phyloP scores from a whole-genome alignment of 2,113 vertebrate species.

The Oncorhynchus tshawytscha region DNA sequence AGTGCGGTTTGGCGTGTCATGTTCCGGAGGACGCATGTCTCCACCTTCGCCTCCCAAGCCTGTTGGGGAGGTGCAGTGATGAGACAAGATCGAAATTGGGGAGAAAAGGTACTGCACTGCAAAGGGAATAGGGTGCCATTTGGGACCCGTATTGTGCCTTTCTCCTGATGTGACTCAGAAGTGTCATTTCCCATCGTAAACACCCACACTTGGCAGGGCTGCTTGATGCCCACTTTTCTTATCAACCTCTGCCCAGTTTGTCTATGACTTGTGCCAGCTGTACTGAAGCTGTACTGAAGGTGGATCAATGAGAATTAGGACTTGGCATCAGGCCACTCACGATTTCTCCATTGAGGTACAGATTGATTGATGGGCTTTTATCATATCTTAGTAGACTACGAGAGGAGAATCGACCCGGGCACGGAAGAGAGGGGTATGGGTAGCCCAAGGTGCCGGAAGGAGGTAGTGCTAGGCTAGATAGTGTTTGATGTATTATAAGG shows the following conservation, averaged over 20 bases:
- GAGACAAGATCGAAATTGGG: no score
- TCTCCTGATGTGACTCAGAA: not conserved
- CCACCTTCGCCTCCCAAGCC: no score
- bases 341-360: not conserved
- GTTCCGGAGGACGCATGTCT: no score
- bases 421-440: not conserved
- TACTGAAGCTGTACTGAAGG: not conserved
- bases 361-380: not conserved
- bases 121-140: no score
- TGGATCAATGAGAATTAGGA: not conserved
- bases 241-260: not conserved
- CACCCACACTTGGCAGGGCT: constrained; percentile 6
- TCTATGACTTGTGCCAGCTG: not conserved
- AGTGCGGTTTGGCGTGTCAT: no score
- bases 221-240: not conserved
- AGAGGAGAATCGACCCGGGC: not conserved
- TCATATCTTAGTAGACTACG: not conserved
- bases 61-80: no score
- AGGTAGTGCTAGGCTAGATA: no score
- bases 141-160: not conserved
- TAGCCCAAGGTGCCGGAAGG: not conserved
- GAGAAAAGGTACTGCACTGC: no score
- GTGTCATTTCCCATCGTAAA: not conserved
- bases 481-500: no score
- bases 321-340: not conserved